Percentiles rank a stretch among this genome's conserved stretches.
Conservation (phyloP, 2,797 vertebrate genomes). For the Peromyscus melanophrys region DNA sequence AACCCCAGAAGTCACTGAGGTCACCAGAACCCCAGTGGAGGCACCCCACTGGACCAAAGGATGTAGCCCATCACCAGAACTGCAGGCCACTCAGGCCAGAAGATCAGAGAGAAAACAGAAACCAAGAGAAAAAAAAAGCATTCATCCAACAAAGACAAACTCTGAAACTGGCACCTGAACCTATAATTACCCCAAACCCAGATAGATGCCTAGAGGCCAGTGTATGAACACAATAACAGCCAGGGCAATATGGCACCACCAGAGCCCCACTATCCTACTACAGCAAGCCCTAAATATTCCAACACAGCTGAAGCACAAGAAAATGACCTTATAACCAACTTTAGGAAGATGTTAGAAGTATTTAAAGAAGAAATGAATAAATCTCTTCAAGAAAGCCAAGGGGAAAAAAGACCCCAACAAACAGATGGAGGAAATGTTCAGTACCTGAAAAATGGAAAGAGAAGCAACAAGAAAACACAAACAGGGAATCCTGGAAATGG, state of each 20-base stretch:
- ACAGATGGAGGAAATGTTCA: not conserved
- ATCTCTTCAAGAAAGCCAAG: not conserved
- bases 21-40: not conserved
- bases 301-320: not conserved
- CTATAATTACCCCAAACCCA: not conserved
- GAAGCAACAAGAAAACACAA: not conserved
- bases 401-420: not conserved
- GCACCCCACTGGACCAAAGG: not conserved
- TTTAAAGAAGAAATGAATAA: not conserved
- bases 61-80: not conserved
- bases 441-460: not conserved
- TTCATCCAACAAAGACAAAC: not conserved
- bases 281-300: not conserved
- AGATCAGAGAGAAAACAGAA: not conserved
- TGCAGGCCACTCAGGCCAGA: not conserved
- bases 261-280: not conserved
- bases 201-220: not conserved
- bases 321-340: not conserved
- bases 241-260: not conserved
- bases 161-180: not conserved
- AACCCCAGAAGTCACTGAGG: not conserved
- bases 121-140: not conserved
- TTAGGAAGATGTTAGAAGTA: not conserved
- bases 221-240: no score
- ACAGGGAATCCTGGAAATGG: not conserved